Evolutionary conservation across 2,797 vertebrate genomes (phyloP).

Genomic region (Ictinia mississippiensis): DNA sequence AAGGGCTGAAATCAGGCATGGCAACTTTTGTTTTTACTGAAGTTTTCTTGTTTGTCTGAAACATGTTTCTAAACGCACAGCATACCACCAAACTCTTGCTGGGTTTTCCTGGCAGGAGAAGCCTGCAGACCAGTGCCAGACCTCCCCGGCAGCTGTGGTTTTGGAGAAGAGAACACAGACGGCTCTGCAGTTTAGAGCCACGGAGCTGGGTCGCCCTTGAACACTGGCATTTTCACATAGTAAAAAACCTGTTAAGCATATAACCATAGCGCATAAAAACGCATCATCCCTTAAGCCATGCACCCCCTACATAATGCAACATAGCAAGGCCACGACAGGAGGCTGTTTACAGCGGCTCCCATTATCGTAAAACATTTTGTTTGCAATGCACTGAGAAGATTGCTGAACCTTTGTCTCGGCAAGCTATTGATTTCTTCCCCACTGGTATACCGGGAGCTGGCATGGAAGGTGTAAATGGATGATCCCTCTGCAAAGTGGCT

Average conservation of each 20-base stretch:
- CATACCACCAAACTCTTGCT: background rate
- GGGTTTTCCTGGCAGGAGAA: background rate
- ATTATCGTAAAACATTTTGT: background rate
- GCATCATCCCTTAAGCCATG: background rate
- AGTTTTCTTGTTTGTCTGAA: background rate
- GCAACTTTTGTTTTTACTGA: background rate
- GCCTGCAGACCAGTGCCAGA: conserved; percentile 19
- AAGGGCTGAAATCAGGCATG: background rate
- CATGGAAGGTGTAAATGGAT: background rate
- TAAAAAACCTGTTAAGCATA: background rate
- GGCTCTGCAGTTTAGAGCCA: background rate
- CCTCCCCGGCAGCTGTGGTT: conserved; percentile 36
- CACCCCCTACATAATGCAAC: background rate
- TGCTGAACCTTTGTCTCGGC: background rate
- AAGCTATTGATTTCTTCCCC: background rate
- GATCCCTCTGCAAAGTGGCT: background rate
- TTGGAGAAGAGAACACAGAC: background rate
- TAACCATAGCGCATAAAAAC: background rate
- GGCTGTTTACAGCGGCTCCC: background rate
- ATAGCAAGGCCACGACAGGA: background rate
- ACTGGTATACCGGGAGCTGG: background rate
- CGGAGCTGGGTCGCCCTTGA: background rate
- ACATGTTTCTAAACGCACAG: background rate
- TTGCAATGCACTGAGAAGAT: background rate
- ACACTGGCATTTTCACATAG: background rate